phyloP scores from a whole-genome alignment of 1,140 invertebrate species.

The Teleopsis dalmanni region DNA sequence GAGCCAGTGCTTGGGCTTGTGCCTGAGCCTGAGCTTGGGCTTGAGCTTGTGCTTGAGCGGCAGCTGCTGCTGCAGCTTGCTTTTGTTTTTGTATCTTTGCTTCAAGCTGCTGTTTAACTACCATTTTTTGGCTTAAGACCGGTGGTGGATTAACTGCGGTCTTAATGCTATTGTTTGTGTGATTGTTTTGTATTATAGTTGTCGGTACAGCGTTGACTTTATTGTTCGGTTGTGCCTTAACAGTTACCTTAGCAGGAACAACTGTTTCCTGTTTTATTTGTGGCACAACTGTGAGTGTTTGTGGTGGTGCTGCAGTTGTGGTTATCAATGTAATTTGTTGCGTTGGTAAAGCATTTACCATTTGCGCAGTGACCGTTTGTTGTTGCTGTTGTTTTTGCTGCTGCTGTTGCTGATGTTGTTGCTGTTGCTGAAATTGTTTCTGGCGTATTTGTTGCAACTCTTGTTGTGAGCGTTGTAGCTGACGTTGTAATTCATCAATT shows the following conservation, averaged over 20 bases:
- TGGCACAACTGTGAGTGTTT: constrained; percentile 11
- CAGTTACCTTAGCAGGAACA: constrained; percentile 23
- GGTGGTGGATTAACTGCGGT: constrained; percentile 13
- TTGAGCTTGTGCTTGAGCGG: constrained; percentile 20
- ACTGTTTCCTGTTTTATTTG: constrained; percentile 18
- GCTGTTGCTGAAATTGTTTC: constrained; percentile 37
- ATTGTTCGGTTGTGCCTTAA: constrained; percentile 6
- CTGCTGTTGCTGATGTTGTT: constrained; percentile 44
- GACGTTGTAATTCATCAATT: constrained; percentile 80
- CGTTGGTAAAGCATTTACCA: constrained; percentile 30
- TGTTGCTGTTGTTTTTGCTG: constrained; percentile 14
- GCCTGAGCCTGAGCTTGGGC: constrained; percentile 42
- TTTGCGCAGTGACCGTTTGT: constrained; percentile 30
- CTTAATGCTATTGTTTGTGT: constrained; percentile 12
- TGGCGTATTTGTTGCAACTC: constrained; percentile 59
- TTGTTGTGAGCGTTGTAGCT: constrained; percentile 66
- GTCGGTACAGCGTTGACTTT: constrained; percentile 15
- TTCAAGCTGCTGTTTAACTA: constrained; percentile 62
- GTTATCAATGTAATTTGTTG: constrained; percentile 63
- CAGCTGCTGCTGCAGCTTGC: constrained; percentile 31
- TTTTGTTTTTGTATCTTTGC: constrained; percentile 55
- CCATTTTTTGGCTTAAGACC: constrained; percentile 45
- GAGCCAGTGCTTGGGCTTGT: constrained; percentile 19
- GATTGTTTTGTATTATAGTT: constrained; percentile 3
- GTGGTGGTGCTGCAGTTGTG: constrained; percentile 20